Evolutionary conservation across 2,888 invertebrate genomes (phyloP).

Genomic region (Meteorus colon): DNA sequence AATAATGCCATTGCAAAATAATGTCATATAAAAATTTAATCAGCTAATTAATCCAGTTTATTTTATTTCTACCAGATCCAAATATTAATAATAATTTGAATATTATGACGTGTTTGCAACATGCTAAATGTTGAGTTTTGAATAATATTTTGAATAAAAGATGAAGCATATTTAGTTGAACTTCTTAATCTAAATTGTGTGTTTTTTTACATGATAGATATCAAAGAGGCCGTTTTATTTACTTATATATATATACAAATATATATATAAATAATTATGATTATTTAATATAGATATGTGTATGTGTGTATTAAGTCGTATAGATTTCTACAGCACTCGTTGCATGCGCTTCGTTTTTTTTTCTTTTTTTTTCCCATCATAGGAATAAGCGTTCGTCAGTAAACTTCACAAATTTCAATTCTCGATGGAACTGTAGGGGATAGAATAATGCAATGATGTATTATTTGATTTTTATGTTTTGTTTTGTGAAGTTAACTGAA

Average conservation of each 20-base stretch:
- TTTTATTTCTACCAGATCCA: slow-evolving; percentile 35
- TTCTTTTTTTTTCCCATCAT: background rate
- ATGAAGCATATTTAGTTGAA: slow-evolving; percentile 45
- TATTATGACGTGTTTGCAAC: slow-evolving; percentile 36
- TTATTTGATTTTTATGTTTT: slow-evolving; percentile 21
- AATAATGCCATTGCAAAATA: background rate
- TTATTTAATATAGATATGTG: slow-evolving; percentile 46
- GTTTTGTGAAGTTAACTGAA: slow-evolving; percentile 54
- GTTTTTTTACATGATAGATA: slow-evolving; percentile 23
- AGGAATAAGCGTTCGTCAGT: background rate
- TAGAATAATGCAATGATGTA: background rate
- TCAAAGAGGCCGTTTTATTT: slow-evolving; percentile 20
- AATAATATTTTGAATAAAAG: slow-evolving; percentile 37
- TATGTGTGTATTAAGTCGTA: slow-evolving; percentile 32
- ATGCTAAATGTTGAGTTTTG: slow-evolving; percentile 48
- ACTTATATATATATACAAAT: slow-evolving; percentile 38
- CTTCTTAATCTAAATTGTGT: slow-evolving; percentile 46
- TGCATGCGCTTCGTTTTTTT: slow-evolving; percentile 60
- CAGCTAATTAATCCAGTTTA: background rate
- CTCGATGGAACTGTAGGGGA: too few species aligned
- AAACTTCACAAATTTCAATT: slow-evolving; percentile 27
- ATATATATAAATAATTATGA: slow-evolving; percentile 46
- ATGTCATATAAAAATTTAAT: background rate
- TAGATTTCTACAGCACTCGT: slow-evolving; percentile 60
- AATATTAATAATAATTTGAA: slow-evolving; percentile 39